A percentile compares a stretch with the other conserved stretches of the same genome.
Evolutionary conservation across 1,140 invertebrate species (phyloP).

Genomic region (Diabrotica virgifera): DNA sequence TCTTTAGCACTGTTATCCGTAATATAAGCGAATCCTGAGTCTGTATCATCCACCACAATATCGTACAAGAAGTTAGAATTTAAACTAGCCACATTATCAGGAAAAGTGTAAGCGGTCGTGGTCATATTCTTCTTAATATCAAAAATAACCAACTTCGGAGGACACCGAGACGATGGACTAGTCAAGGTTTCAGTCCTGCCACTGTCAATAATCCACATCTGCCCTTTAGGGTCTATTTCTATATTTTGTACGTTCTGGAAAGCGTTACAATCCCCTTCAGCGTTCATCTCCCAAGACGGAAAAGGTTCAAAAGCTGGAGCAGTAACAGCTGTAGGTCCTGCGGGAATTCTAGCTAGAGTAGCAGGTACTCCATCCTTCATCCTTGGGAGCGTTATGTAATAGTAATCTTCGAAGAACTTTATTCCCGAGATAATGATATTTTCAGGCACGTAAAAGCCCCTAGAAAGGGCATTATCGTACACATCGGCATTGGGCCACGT

Average conservation of each 20-base stretch:
- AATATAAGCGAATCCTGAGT: constrained; percentile 66
- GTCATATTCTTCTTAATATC: constrained; percentile 56
- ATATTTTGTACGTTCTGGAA: constrained; percentile 70
- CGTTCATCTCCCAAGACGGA: constrained; percentile 68
- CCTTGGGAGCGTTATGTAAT: constrained; percentile 63
- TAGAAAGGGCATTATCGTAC: constrained; percentile 45
- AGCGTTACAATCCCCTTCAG: constrained; percentile 58
- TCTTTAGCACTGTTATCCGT: constrained; percentile 63
- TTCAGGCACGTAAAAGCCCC: constrained; percentile 56
- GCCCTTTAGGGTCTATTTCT: constrained; percentile 64
- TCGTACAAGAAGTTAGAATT: constrained; percentile 62
- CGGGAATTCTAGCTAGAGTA: constrained; percentile 60
- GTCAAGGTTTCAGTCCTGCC: constrained; percentile 52
- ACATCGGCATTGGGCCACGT: constrained; percentile 37
- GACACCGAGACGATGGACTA: constrained; percentile 52
- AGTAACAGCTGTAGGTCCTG: constrained; percentile 50
- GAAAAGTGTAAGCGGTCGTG: constrained; percentile 56
- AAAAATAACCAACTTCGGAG: constrained; percentile 63
- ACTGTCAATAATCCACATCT: constrained; percentile 69
- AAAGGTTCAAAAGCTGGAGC: constrained; percentile 61
- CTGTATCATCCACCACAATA: constrained; percentile 65
- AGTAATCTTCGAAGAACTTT: constrained; percentile 59
- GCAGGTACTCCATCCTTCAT: constrained; percentile 64
- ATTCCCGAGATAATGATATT: constrained; percentile 63
- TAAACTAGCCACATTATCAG: constrained; percentile 50